These are phyloP conservation scores for Suillia variegata DNA, from an alignment of 2,888 invertebrate genomes.

Conservation along the genomic window DNA sequence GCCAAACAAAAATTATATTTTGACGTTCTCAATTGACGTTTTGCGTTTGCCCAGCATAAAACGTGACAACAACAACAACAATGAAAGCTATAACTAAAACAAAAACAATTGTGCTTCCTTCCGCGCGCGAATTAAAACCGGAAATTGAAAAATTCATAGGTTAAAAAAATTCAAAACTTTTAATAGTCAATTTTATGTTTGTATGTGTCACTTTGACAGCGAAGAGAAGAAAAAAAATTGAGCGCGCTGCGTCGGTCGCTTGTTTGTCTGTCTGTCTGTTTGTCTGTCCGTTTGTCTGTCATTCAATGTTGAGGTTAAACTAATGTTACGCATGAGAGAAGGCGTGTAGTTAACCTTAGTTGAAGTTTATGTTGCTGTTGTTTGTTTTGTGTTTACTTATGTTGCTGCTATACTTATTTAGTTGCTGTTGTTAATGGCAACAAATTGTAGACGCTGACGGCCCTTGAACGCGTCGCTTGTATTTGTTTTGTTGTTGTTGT, in stretches of 20 bases:
- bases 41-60: too few species aligned
- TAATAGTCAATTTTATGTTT: too few species aligned
- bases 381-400: not conserved
- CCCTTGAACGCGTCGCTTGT: conserved; percentile 1
- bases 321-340: conserved; percentile 24
- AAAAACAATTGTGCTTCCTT: conserved; percentile 3
- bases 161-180: too few species aligned
- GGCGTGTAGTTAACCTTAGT: conserved; percentile 14
- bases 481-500: too few species aligned
- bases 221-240: not conserved
- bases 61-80: too few species aligned
- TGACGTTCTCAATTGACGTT: too few species aligned
- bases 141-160: conserved; percentile 10
- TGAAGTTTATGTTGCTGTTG: conserved; percentile 5
- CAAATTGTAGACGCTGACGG: too few species aligned
- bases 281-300: conserved; percentile 22
- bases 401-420: not conserved
- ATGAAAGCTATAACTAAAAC: not conserved
- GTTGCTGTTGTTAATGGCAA: too few species aligned
- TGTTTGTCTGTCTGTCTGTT: conserved; percentile 18
- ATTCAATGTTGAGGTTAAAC: conserved; percentile 32
- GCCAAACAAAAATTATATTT: too few species aligned
- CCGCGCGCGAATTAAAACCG: conserved; percentile 1
- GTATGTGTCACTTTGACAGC: not conserved
- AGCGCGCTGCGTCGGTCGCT: not conserved